Conservation (phyloP, 2,888 invertebrate genomes). For the Ceraclea dissimilis region DNA sequence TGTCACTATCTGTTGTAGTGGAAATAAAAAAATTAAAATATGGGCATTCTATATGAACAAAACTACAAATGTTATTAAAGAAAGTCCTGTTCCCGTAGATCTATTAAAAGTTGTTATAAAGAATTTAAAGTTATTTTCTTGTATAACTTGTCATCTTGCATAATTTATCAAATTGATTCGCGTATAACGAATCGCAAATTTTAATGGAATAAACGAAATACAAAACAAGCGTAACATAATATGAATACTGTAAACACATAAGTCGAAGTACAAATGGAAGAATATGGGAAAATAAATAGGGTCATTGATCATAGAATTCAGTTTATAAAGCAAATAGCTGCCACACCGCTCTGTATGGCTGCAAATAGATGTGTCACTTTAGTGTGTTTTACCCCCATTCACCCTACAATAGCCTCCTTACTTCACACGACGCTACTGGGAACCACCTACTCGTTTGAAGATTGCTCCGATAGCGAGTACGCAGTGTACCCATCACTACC, state of each 20-base stretch:
- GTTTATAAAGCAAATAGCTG: conserved; percentile 19
- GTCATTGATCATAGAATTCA: conserved; percentile 18
- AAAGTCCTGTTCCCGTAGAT: too few relatives aligned
- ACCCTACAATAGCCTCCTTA: neutral
- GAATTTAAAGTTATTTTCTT: too few relatives aligned
- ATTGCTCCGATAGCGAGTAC: neutral
- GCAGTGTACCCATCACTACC: neutral
- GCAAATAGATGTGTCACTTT: conserved; percentile 16
- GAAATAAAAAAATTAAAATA: too few relatives aligned
- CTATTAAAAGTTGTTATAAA: too few relatives aligned
- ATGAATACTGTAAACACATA: neutral
- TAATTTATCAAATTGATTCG: too few relatives aligned
- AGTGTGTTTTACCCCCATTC: conserved; percentile 1
- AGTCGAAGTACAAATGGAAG: conserved; percentile 13
- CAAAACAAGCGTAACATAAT: neutral
- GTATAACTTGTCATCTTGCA: too few relatives aligned
- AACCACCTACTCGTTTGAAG: neutral
- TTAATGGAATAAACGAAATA: neutral
- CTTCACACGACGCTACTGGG: too few relatives aligned
- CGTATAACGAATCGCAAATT: too few relatives aligned
- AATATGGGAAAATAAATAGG: conserved; percentile 18
- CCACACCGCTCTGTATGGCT: conserved; percentile 10
- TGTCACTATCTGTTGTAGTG: too few relatives aligned
- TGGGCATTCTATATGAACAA: too few relatives aligned
- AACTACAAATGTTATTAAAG: too few relatives aligned